Evolutionary conservation across 2,113 vertebrate genomes (phyloP).

Genomic region (Marmota monax): DNA sequence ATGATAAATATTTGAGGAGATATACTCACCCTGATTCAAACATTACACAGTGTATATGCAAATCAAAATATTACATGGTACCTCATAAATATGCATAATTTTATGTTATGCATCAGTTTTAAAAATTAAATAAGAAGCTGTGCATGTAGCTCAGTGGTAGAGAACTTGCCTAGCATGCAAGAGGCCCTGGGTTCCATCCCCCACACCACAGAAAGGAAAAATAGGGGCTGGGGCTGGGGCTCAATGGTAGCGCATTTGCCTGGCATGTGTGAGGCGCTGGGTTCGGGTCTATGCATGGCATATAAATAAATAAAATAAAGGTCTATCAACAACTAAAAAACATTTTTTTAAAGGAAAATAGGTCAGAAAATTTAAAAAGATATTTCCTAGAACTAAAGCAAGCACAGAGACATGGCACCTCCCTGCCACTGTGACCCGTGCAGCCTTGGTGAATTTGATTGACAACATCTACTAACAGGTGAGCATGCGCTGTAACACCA

Average conservation of each 20-base stretch:
- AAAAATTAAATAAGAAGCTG: not conserved
- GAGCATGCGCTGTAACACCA: too few species aligned
- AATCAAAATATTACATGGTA: not conserved
- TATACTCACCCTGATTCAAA: not conserved
- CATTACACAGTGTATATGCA: not conserved
- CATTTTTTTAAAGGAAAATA: too few species aligned
- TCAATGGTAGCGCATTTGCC: too few species aligned
- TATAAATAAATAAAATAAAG: too few species aligned
- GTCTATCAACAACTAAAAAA: too few species aligned
- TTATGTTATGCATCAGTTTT: not conserved
- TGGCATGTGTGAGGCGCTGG: too few species aligned
- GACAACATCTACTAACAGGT: too few species aligned
- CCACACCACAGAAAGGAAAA: too few species aligned
- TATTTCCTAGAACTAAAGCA: not conserved
- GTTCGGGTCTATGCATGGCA: too few species aligned
- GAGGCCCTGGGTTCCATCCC: not conserved
- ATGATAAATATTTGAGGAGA: not conserved
- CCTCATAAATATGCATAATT: not conserved
- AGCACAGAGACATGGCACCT: not conserved
- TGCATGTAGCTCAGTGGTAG: not conserved
- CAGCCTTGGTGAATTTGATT: rapidly evolving
- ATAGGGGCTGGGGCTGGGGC: too few species aligned
- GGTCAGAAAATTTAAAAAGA: too few species aligned
- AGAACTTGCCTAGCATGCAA: not conserved
- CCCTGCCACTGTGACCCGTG: rapidly evolving